These are phyloP conservation scores for Semnornis frantzii DNA, from an alignment of 2,113 vertebrate genomes.

Conservation along the genomic window DNA sequence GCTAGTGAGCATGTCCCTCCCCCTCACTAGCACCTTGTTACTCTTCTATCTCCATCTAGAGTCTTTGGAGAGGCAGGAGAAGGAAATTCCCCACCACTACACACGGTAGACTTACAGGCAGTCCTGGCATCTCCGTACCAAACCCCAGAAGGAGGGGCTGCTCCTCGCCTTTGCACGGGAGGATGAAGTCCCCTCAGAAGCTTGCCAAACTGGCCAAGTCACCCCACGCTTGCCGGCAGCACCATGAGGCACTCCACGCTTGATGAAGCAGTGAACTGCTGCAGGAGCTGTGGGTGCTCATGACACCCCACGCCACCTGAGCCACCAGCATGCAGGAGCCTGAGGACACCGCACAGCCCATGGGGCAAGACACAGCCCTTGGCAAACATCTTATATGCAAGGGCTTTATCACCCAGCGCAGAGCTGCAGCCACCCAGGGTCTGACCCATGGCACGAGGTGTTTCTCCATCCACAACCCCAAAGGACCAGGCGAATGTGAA, in stretches of 20 bases:
- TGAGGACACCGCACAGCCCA: neutral
- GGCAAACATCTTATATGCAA: neutral
- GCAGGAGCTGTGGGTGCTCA: neutral
- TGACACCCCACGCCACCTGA: rapidly evolving
- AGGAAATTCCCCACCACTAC: neutral
- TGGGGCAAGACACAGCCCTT: neutral
- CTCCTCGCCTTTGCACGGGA: neutral
- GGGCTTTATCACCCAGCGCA: neutral
- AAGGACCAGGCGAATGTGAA: rapidly evolving
- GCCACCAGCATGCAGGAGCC: rapidly evolving
- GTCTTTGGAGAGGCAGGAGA: neutral
- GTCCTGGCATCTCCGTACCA: neutral
- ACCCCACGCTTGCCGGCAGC: too few species aligned
- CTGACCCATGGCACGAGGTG: neutral
- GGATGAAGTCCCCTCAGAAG: neutral
- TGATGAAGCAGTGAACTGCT: neutral
- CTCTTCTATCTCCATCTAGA: neutral
- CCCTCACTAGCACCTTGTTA: rapidly evolving
- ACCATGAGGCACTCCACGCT: too few species aligned
- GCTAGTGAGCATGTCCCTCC: rapidly evolving
- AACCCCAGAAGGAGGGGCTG: rapidly evolving
- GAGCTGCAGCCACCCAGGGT: neutral
- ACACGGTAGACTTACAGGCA: neutral
- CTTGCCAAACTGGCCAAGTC: too few species aligned
- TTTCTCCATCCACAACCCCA: neutral